Evolutionary conservation across 2,797 vertebrate genomes (phyloP).

Genomic region (Pseudochirops corinnae): DNA sequence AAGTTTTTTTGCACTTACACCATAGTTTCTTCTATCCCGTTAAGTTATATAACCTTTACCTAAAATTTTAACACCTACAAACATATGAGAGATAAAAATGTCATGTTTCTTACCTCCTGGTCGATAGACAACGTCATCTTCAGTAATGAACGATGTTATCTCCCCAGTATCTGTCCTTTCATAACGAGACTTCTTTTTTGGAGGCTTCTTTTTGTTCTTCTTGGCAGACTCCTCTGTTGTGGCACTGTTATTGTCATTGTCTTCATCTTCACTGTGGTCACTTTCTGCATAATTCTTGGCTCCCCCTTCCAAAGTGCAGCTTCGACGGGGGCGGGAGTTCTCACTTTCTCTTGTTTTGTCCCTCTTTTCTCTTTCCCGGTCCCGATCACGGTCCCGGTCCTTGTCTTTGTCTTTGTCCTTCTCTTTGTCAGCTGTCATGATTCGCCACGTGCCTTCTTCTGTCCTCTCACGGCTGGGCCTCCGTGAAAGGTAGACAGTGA

Average conservation of each 20-base stretch:
- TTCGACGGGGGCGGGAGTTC: conserved; percentile 94
- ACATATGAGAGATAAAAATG: accelerated
- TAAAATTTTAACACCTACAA: neutral
- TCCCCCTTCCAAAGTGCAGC: conserved; percentile 97
- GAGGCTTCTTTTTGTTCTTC: conserved; percentile 97
- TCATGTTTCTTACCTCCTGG: conserved; percentile 91
- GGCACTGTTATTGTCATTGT: conserved; percentile 94
- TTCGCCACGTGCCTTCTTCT: conserved; percentile 99
- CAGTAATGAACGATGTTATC: conserved; percentile 97
- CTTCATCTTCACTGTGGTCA: conserved; percentile 98
- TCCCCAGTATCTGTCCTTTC: conserved; percentile 97
- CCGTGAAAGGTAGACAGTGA: conserved; percentile 99
- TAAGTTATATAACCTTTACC: neutral
- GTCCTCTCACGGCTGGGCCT: conserved; percentile 99
- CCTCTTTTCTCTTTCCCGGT: conserved; percentile 94
- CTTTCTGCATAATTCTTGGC: conserved; percentile 99
- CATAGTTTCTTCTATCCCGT: neutral
- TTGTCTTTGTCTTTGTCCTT: conserved; percentile 95
- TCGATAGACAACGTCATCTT: conserved; percentile 97
- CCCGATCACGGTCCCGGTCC: conserved; percentile 95
- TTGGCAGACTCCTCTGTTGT: conserved; percentile 94
- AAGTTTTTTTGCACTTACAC: neutral
- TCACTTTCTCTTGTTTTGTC: conserved; percentile 93
- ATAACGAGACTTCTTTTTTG: conserved; percentile 98
- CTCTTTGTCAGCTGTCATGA: conserved; percentile 99